Evolutionary conservation across 2,888 invertebrate genomes (phyloP).

Genomic region (Cylindroiulus punctatus): DNA sequence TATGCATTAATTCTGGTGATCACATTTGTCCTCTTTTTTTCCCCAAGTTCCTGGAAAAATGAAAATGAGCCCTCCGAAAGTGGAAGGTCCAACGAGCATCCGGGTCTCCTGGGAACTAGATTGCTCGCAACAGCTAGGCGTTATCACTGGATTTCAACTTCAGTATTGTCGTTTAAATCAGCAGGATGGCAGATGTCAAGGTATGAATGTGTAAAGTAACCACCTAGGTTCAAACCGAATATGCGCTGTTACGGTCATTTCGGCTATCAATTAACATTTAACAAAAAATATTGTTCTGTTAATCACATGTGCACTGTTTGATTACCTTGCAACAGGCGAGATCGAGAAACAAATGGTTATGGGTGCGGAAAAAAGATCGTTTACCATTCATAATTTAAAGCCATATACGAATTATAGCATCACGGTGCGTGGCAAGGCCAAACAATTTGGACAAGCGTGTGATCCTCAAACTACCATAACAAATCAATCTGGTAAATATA

Average conservation of each 20-base stretch:
- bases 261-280: too few species aligned
- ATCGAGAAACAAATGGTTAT: not conserved
- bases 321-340: not conserved
- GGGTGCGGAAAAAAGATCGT: conserved; percentile 1
- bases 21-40: not conserved
- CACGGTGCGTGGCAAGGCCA: not conserved
- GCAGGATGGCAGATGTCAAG: conserved; percentile 59
- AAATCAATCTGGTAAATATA: not conserved
- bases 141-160: conserved; percentile 78
- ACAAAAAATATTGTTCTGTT: too few species aligned
- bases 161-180: conserved; percentile 76
- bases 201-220: not conserved
- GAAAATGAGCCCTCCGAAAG: not conserved
- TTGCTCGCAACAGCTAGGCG: conserved; percentile 77
- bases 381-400: not conserved
- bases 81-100: conserved; percentile 64
- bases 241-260: too few species aligned
- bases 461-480: not conserved
- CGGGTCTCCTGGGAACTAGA: conserved; percentile 80
- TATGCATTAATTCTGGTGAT: not conserved
- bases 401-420: not conserved
- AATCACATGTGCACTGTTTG: too few species aligned
- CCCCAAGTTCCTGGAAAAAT: not conserved
- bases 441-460: not conserved
- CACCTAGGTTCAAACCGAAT: too few species aligned